A percentile compares a stretch with the other conserved stretches of the same genome.
Conservation (phyloP, 2,888 invertebrate genomes). For the Cylloceria caligata region DNA sequence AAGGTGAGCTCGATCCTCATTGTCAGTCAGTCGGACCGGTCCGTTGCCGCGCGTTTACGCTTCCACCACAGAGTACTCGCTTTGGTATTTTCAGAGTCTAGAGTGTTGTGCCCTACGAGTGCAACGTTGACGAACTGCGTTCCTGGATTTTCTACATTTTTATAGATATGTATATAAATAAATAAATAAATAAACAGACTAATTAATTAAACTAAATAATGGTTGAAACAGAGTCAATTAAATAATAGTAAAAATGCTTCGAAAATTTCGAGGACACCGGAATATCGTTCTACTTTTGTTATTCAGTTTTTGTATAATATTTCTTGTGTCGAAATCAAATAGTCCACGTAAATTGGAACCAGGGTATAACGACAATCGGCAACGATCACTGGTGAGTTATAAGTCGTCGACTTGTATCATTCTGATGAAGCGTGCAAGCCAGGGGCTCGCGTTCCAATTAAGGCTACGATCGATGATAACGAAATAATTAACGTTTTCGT, state of each 20-base stretch:
- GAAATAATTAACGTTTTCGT: constrained; percentile 63
- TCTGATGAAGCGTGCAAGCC: constrained; percentile 24
- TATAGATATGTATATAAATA: not conserved
- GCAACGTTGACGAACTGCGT: not conserved
- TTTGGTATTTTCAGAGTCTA: constrained; percentile 2
- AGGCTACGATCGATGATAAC: constrained; percentile 59
- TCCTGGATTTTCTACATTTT: constrained; percentile 3
- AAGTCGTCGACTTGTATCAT: constrained; percentile 28
- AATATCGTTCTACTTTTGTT: constrained; percentile 36
- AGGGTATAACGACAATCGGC: constrained; percentile 29
- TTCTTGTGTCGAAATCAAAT: constrained; percentile 30
- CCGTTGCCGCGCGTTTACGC: constrained; percentile 27
- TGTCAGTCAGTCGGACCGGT: constrained; percentile 56
- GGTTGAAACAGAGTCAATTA: not conserved
- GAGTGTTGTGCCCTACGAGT: too few relatives aligned
- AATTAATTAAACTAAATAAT: not conserved
- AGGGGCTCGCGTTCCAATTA: constrained; percentile 44
- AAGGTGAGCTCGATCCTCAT: constrained; percentile 64
- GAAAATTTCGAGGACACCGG: constrained; percentile 42
- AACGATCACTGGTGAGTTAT: constrained; percentile 37
- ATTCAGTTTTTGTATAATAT: constrained; percentile 42
- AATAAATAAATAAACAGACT: constrained; percentile 4
- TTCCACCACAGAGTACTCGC: constrained; percentile 14
- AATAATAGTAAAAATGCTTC: constrained; percentile 42
- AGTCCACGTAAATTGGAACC: constrained; percentile 27